Evolutionary conservation across 37 sponge, comb jelly and placozoan genomes (phyloP).

Genomic region (Chondrilla cf. caribensis): DNA sequence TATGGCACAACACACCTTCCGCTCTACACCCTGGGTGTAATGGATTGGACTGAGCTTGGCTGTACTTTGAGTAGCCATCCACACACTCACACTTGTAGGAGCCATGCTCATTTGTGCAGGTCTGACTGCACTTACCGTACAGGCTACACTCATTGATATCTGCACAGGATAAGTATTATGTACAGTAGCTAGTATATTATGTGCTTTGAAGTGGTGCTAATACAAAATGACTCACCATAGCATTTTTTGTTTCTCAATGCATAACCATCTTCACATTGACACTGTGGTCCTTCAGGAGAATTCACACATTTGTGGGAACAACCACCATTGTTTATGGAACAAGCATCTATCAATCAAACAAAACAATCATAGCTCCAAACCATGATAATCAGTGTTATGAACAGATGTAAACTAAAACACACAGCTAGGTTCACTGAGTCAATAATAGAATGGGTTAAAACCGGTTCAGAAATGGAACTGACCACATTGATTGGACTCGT

Average conservation of each 20-base stretch:
- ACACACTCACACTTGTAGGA: conserved; percentile 15
- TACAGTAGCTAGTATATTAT: neutral
- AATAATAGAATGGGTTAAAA: too few relatives aligned
- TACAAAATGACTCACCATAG: conserved; percentile 6
- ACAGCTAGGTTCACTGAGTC: too few relatives aligned
- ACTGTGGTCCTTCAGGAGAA: neutral
- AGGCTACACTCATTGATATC: conserved; percentile 4
- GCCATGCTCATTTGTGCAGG: neutral
- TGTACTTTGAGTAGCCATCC: neutral
- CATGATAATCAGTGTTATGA: too few relatives aligned
- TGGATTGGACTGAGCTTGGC: neutral
- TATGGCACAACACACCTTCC: too few relatives aligned
- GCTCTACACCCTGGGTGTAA: too few relatives aligned
- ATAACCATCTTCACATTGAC: neutral
- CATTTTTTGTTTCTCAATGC: neutral
- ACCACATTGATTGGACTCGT: neutral
- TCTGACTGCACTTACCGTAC: conserved; percentile 9
- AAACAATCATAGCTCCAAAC: too few relatives aligned
- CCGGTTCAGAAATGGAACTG: neutral
- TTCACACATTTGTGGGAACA: neutral
- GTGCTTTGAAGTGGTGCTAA: too few relatives aligned
- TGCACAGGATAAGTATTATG: too few relatives aligned
- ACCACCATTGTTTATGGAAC: neutral
- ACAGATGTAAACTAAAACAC: too few relatives aligned
- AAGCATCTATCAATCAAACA: neutral